Conservation (phyloP, 2,888 invertebrate species). For the Eumerus sabulonum region DNA sequence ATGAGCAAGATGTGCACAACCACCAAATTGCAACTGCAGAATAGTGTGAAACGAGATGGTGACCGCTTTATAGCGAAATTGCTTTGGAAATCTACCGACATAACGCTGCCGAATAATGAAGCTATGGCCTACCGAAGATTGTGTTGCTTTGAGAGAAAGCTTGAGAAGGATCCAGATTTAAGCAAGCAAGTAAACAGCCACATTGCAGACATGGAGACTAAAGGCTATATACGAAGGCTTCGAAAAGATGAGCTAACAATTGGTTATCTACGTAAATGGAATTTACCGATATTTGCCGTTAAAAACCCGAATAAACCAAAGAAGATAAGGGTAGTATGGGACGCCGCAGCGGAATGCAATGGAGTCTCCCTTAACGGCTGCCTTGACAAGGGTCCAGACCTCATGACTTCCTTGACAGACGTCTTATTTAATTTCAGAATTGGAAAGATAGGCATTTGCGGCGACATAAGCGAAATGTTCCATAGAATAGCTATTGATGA, state of each 20-base stretch:
- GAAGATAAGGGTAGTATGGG: not conserved
- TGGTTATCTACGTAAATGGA: conserved; percentile 72
- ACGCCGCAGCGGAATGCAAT: not conserved
- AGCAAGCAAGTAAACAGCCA: conserved; percentile 27
- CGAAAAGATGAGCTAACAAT: not conserved
- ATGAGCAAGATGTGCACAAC: too few relatives aligned
- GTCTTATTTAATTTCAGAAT: not conserved
- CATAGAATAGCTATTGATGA: not conserved
- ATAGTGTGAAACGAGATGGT: not conserved
- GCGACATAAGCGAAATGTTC: too few relatives aligned
- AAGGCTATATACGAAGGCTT: conserved; percentile 53
- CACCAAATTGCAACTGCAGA: not conserved
- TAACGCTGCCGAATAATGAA: not conserved
- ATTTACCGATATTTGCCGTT: conserved; percentile 68
- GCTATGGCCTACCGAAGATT: conserved; percentile 58
- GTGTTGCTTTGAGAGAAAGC: conserved; percentile 60
- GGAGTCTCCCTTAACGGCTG: not conserved
- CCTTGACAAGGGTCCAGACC: not conserved
- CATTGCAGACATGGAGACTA: conserved; percentile 38
- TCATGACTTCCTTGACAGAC: not conserved
- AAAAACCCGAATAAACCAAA: not conserved
- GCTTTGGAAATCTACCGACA: not conserved
- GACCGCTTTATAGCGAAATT: not conserved
- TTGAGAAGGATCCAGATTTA: conserved; percentile 38
- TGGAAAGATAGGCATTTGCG: not conserved